Percentiles rank a stretch among this genome's conserved stretches.
phyloP scores from a whole-genome alignment of 2,888 invertebrate species.

The Tyria jacobaeae region DNA sequence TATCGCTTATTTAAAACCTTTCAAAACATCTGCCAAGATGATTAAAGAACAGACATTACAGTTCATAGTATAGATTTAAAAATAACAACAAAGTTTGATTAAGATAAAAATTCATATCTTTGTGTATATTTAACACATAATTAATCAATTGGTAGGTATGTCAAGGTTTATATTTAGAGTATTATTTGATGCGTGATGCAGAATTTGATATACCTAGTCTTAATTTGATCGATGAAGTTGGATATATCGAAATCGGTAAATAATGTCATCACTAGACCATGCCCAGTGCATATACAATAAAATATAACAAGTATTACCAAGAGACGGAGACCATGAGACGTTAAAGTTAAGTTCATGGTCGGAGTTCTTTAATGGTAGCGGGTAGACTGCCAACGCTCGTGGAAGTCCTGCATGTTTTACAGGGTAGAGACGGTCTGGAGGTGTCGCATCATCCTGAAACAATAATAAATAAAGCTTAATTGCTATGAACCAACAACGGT shows the following conservation, averaged over 20 bases:
- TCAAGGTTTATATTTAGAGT: no score
- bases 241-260: not conserved
- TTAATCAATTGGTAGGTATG: no score
- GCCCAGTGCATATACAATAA: not conserved
- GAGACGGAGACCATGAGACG: conserved; percentile 70
- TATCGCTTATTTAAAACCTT: no score
- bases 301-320: conserved; percentile 55
- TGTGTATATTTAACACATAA: no score
- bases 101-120: no score
- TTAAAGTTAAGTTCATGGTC: conserved; percentile 77
- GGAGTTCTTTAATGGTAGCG: conserved; percentile 61
- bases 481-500: not conserved
- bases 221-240: not conserved
- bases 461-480: conserved; percentile 23
- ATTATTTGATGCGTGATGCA: not conserved
- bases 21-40: no score
- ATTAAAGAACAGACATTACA: no score
- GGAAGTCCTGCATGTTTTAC: conserved; percentile 69
- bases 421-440: conserved; percentile 52
- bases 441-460: conserved; percentile 57
- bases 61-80: no score
- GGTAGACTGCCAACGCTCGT: conserved; percentile 57
- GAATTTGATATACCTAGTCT: not conserved
- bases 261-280: not conserved
- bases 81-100: no score